Evolutionary conservation across 2,113 vertebrate genomes (phyloP), one percentile per base, ranked within the genome.

Genomic region (Poeciliopsis prolifica): DNA sequence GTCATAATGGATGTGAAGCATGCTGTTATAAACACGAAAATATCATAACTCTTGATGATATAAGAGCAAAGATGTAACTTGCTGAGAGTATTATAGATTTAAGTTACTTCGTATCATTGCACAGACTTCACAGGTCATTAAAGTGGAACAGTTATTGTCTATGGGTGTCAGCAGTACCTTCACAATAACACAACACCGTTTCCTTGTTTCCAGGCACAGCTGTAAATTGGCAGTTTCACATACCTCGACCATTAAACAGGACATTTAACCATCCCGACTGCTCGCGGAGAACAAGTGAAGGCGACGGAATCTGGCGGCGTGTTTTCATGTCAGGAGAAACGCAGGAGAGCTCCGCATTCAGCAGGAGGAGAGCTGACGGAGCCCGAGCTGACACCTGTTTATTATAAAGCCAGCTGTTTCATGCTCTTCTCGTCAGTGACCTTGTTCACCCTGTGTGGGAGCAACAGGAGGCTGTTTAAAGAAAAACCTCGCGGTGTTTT

Each of bases 241-340:
- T 90, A 91, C 91, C 91, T 92, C 70, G 73, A 88, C 82, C 80
- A 67, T 90, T 80, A 88, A 86, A 88, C 86, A 87, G 85, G 91
- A 90, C 86, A 91, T 92, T 84, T 82, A 88, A 85, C 82, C 89
- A 89, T 90, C 83, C 63, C 12, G 72, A 80, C 78, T 68, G 76
- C 84, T 86, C 79, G 77, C 26, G 72, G 67, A 65, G 31, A 58
- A 68, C 70, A 58, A 71, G 71, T 65, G 70, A 87, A 84, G 62
- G 81, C 75, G 84, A 35, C 64, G 76, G 76, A 65, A 67, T 30
- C 61, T 26, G 79, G 72, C 70, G 5, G 72, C 77, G 60, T 79
- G 87, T 87, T 84, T 65, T 85, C 86, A 85, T 75, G 73, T 83
- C 84, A 74, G 48, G 30, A 62, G 66, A 54, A 77, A 72, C 71